Evolutionary conservation across 2,888 invertebrate species (phyloP), one percentile per base, ranked within the genome.

Genomic region (Pterostichus madidus): DNA sequence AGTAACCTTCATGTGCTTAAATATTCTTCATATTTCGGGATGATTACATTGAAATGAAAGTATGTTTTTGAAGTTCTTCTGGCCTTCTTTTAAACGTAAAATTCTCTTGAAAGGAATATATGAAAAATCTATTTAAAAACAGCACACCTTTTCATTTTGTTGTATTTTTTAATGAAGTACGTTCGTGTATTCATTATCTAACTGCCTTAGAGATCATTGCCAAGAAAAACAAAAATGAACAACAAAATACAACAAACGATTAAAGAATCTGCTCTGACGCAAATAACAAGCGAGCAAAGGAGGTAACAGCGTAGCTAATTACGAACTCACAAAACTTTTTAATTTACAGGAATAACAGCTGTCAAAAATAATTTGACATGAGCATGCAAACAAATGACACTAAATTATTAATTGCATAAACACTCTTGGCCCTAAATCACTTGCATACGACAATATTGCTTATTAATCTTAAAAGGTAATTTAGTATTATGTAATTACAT

Each of bases 141-240:
- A 71, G 39, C 44, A 71, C 44, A 15, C 68, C 68, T 71, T 13
- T 71, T 44, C 39, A 71, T 71, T 44, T 17, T 71, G 44, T 71
- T 71, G 44, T 71, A 71, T 44, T 71, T 71, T 71, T 71, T 44
- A 71, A 71, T 71, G 44, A 64, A 64, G 1, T 35, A 39, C 44
- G 44, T 17, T 71, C 24, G 44, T 17, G 24, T 71, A 44, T 71
- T 71, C 44, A 44, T 71, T 71, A 71, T 71, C 39, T 17, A 11
- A 71, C 68, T 46, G 44, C 44, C 44, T 71, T 17, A 71, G 44
- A 71, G 39, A 71, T 71, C 68, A 71, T 71, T 71, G 68, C 68
- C 68, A 71, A 71, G 68, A 44, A 71, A 71, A 68, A 68, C 68
- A 64, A 64, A 64, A 64, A 39, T 39, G 13, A 32, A 64, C 64